A percentile compares a stretch with the other conserved stretches of the same genome.
phyloP scores from a whole-genome alignment of 2,888 invertebrate species.

The Melanchra persicariae region DNA sequence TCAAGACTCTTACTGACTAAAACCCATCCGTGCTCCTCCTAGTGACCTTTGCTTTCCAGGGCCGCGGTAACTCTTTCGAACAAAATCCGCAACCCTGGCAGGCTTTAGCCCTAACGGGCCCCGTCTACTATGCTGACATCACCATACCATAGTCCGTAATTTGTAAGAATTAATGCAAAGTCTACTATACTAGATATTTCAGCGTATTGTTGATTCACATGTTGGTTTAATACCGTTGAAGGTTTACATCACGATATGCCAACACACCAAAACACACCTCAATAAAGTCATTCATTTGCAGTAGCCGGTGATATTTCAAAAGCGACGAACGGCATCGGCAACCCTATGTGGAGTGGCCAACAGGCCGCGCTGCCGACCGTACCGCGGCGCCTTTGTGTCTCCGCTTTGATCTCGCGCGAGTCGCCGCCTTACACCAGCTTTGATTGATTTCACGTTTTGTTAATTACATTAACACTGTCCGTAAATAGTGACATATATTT shows the following conservation, averaged over 20 bases:
- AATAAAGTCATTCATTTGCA: conserved; percentile 35
- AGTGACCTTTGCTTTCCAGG: no score
- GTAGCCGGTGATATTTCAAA: conserved; percentile 41
- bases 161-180: neutral
- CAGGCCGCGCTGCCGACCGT: conserved; percentile 65
- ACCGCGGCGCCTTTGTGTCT: conserved; percentile 76
- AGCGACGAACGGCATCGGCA: conserved; percentile 54
- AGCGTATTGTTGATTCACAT: neutral
- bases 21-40: no score
- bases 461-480: conserved; percentile 74
- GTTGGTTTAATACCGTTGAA: neutral
- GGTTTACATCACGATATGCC: neutral
- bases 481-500: conserved; percentile 65
- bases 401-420: conserved; percentile 78
- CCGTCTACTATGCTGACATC: no score
- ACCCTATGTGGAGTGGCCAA: conserved; percentile 62
- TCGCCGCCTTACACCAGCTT: conserved; percentile 73
- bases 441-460: conserved; percentile 82
- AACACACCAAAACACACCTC: neutral
- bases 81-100: no score
- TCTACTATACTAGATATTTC: neutral
- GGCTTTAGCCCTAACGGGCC: no score
- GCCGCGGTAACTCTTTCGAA: no score
- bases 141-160: neutral
- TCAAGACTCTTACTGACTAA: no score